Conservation (phyloP, 2,113 vertebrate species). For the Leucopsar rothschildi region DNA sequence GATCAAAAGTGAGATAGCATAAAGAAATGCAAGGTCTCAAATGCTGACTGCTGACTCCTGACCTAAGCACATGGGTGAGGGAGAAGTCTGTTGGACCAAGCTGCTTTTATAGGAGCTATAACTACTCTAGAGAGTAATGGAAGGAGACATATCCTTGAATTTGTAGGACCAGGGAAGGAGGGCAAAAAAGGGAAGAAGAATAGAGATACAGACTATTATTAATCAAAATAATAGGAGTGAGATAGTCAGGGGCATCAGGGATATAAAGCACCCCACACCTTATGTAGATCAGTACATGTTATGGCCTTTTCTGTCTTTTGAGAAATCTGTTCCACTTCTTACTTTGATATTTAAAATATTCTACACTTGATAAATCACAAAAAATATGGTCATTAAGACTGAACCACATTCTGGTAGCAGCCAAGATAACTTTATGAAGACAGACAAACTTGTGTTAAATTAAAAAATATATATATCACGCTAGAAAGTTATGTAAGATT, state of each 20-base stretch:
- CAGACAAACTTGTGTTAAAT: constrained; percentile 61
- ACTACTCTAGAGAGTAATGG: background rate
- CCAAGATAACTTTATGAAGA: constrained; percentile 63
- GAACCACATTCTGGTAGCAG: constrained; percentile 46
- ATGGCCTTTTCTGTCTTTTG: background rate
- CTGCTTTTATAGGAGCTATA: background rate
- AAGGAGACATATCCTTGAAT: background rate
- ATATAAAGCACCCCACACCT: background rate
- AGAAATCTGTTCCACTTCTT: background rate
- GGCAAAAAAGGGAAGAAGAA: background rate
- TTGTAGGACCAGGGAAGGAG: background rate
- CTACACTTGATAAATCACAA: constrained; percentile 19
- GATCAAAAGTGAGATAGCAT: background rate
- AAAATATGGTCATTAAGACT: background rate
- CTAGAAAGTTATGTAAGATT: constrained; percentile 77
- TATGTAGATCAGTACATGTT: background rate
- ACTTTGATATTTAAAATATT: constrained; percentile 21
- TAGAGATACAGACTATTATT: background rate
- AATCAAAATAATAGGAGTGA: background rate
- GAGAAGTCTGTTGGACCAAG: background rate
- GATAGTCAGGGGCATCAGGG: background rate
- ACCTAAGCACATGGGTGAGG: background rate
- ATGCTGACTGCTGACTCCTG: background rate
- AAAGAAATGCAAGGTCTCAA: background rate
- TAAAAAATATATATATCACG: constrained; percentile 12